Percentiles rank a stretch among this genome's conserved stretches.
phyloP scores from a whole-genome alignment of 2,113 vertebrate species.

The Sula dactylatra region DNA sequence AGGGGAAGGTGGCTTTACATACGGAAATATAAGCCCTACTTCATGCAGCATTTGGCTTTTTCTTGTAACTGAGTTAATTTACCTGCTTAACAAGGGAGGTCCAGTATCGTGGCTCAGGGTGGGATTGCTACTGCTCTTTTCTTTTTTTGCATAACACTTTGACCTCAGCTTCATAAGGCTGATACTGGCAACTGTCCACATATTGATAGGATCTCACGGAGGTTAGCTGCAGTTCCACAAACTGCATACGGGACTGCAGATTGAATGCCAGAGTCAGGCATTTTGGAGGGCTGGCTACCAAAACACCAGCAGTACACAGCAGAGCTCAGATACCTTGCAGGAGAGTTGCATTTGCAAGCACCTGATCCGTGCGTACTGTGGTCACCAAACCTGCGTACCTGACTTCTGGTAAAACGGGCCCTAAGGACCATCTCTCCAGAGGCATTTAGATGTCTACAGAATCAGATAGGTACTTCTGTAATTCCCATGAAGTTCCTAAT shows the following conservation, averaged over 20 bases:
- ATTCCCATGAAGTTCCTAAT: neutral
- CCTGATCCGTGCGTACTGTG: neutral
- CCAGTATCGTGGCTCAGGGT: neutral
- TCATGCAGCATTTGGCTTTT: neutral
- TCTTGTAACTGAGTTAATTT: neutral
- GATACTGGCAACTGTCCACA: neutral
- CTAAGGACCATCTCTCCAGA: neutral
- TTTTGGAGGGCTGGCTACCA: neutral
- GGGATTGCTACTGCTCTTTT: neutral
- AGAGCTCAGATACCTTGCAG: neutral
- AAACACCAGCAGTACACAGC: neutral
- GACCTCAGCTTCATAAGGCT: neutral
- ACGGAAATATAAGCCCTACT: neutral
- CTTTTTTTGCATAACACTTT: neutral
- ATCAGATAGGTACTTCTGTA: neutral
- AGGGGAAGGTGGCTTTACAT: neutral
- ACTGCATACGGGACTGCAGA: accelerated
- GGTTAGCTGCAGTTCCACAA: neutral
- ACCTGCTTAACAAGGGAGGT: neutral
- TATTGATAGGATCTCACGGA: neutral
- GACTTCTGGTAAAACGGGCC: neutral
- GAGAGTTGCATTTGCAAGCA: accelerated
- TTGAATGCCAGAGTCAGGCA: neutral
- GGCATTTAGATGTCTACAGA: neutral
- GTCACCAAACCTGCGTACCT: neutral